Evolutionary conservation across 2,888 invertebrate genomes (phyloP), one percentile per base, ranked within the genome.

Genomic region (Iphiclides podalirius): DNA sequence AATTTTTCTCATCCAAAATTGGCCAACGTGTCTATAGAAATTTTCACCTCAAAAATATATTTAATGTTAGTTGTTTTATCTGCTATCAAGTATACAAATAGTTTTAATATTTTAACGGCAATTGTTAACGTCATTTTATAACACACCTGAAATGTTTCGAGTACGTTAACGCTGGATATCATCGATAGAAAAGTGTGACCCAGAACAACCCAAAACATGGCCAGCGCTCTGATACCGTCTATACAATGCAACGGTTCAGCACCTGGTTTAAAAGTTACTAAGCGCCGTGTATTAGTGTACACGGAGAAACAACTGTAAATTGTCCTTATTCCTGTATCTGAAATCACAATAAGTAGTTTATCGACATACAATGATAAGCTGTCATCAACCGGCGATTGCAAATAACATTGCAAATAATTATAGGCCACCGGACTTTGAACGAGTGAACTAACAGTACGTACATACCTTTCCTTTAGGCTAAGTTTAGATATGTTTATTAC

Each of bases 161-260:
- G 20, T 4, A 33, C 2, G 14, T 42, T 42, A n/a, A 34, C 9
- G 11, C 33, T 33, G 6, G 11, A 34, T 1, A 13, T 9, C 1
- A 34, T 2, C 9, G 56, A 52, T 7, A 40, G 38, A 8, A 64
- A 68, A 0, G 66, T 59, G 43, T 88, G 88, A 0, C 78, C 79
- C 8, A 77, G 16, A 3, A 89, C 61, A 9, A 89, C 70, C 88
- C 88, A 89, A 15, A 75, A 49, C 70, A 84, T 83, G 9, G 83
- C 77, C 0, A 86, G 41, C 0, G 75, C 62, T 47, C 83, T 67
- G 9, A 89, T 69, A 0, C 88, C 89, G 56, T 85, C 75, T 12
- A 88, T 55, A 58, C 86, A 86, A 23, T 72, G 60, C 37, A 89
- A 54, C 8, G 67, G 62, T 7, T 66, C 66, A 1, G 69, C 49